A percentile compares a stretch with the other conserved stretches of the same genome.
phyloP scores from a whole-genome alignment of 2,888 invertebrate species.

The Pristionchus mayeri region DNA sequence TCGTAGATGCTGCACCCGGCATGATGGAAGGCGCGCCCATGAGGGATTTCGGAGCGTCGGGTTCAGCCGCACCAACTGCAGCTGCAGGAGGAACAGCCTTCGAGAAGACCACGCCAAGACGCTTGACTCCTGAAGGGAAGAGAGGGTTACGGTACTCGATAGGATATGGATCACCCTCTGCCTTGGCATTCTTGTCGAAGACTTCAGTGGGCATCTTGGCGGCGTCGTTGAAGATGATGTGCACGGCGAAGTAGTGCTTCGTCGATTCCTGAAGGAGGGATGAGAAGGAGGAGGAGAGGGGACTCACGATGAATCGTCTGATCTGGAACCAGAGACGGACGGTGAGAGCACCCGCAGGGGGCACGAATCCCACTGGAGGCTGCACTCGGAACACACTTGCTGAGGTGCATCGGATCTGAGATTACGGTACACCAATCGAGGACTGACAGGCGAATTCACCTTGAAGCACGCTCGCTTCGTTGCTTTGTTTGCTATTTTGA shows the following conservation, averaged over 20 bases:
- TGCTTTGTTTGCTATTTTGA: constrained; percentile 19
- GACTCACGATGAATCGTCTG: constrained; percentile 37
- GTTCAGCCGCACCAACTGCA: neutral
- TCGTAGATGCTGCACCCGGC: neutral
- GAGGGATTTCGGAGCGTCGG: neutral
- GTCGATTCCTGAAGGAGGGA: constrained; percentile 42
- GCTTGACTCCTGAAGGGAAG: constrained; percentile 35
- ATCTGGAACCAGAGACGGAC: constrained; percentile 38
- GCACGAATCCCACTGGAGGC: constrained; percentile 22
- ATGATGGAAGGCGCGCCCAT: constrained; percentile 17
- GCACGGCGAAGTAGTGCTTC: constrained; percentile 32
- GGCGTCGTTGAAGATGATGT: constrained; percentile 20
- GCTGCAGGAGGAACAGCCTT: constrained; percentile 21
- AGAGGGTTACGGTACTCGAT: neutral
- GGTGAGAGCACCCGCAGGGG: neutral
- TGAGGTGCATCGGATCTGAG: constrained; percentile 33
- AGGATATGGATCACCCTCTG: constrained; percentile 20
- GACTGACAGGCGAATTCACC: too few species aligned
- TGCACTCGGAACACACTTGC: constrained; percentile 28
- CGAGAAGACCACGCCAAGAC: neutral
- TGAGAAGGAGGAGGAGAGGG: neutral
- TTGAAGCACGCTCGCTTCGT: constrained; percentile 4
- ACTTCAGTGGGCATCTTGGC: neutral
- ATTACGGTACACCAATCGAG: neutral
- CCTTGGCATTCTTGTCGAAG: constrained; percentile 15